Evolutionary conservation across 2,888 invertebrate species (phyloP).

Genomic region (Catocala fraxini): DNA sequence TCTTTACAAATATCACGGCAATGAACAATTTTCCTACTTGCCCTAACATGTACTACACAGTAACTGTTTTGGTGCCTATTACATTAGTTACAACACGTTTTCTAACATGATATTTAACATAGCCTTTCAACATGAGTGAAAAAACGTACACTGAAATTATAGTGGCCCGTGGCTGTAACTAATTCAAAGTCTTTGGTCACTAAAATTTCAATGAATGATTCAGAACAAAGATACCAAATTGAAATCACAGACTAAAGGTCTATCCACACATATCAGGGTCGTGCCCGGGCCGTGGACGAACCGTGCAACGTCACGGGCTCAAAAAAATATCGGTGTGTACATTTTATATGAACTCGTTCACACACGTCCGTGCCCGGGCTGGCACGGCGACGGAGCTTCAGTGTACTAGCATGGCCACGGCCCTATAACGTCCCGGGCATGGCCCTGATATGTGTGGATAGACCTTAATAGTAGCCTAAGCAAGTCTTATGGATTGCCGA

Average conservation of each 20-base stretch:
- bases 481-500: neutral
- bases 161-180: constrained; percentile 12
- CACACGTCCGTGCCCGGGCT: too few species aligned
- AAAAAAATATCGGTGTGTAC: too few species aligned
- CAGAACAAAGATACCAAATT: constrained; percentile 33
- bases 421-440: too few species aligned
- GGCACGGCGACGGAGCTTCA: too few species aligned
- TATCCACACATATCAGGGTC: too few species aligned
- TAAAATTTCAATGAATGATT: constrained; percentile 41
- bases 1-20: constrained; percentile 56
- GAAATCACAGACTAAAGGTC: neutral
- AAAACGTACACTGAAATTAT: constrained; percentile 8
- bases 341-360: too few species aligned
- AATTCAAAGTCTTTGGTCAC: constrained; percentile 17
- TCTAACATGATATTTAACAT: constrained; percentile 35
- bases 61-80: constrained; percentile 54
- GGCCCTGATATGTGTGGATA: too few species aligned
- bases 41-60: constrained; percentile 63
- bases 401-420: too few species aligned
- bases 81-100: constrained; percentile 58
- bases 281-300: too few species aligned
- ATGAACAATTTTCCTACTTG: constrained; percentile 69
- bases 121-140: constrained; percentile 16
- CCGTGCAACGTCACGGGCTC: too few species aligned
- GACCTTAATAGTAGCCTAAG: neutral